Percentiles rank a stretch among this genome's conserved stretches.
Conservation (phyloP, 2,888 invertebrate genomes). For the Pterobdella sp. region DNA sequence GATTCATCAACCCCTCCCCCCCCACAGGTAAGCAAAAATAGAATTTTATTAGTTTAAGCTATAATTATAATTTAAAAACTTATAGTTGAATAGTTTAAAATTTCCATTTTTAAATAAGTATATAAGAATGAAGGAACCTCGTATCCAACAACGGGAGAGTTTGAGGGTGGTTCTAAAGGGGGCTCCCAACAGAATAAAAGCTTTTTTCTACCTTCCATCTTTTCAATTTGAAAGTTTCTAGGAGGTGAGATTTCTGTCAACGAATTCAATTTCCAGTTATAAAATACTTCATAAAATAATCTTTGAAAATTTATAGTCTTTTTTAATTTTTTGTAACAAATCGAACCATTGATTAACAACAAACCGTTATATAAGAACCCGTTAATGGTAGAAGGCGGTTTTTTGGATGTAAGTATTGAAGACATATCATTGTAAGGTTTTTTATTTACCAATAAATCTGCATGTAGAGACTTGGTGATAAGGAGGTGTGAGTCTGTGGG, state of each 20-base stretch:
- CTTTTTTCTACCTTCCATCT: slow-evolving; percentile 4
- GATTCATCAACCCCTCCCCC: too few relatives aligned
- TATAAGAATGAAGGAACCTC: slow-evolving; percentile 12
- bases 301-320: too few relatives aligned
- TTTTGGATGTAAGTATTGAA: not conserved
- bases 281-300: too few relatives aligned
- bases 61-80: too few relatives aligned
- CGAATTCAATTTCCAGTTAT: too few relatives aligned
- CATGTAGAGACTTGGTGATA: not conserved
- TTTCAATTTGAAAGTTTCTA: slow-evolving; percentile 19
- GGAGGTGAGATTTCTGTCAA: slow-evolving; percentile 6
- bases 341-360: too few relatives aligned
- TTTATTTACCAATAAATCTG: not conserved
- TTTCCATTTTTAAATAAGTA: too few relatives aligned
- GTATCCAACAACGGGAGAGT: slow-evolving; percentile 18
- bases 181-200: slow-evolving; percentile 20
- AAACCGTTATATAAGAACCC: not conserved
- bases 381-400: not conserved
- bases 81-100: too few relatives aligned
- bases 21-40: too few relatives aligned
- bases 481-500: slow-evolving; percentile 6
- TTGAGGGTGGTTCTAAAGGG: not conserved
- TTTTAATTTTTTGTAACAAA: too few relatives aligned
- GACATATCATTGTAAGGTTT: not conserved
- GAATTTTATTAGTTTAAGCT: too few relatives aligned